Conservation (phyloP, 2,113 vertebrate genomes). For the Phyllopteryx taeniolatus region DNA sequence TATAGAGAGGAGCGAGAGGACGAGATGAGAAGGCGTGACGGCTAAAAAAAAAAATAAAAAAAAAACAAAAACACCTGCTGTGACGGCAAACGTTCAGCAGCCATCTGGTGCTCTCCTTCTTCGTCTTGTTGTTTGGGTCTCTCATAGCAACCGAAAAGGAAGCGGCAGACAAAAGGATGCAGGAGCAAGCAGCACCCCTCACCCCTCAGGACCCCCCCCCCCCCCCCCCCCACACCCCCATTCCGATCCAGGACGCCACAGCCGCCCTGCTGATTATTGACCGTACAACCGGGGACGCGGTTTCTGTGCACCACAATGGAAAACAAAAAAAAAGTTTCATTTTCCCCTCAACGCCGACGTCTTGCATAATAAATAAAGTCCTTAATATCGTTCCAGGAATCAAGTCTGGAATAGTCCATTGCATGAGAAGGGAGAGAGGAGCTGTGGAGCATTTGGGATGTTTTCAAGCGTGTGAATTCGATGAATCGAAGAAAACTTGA, state of each 20-base stretch:
- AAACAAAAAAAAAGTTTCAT: neutral
- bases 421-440: too few species aligned
- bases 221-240: neutral
- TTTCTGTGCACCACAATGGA: neutral
- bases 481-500: too few species aligned
- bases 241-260: neutral
- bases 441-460: too few species aligned
- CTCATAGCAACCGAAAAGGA: slow-evolving; percentile 62
- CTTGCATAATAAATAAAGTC: too few species aligned
- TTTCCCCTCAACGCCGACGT: neutral
- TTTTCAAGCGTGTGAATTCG: too few species aligned
- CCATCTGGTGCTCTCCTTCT: slow-evolving; percentile 62
- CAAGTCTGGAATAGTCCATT: too few species aligned
- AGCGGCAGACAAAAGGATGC: slow-evolving; percentile 52
- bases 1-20: slow-evolving; percentile 19
- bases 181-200: slow-evolving; percentile 6
- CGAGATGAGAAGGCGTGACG: slow-evolving; percentile 11
- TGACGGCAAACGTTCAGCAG: slow-evolving; percentile 59
- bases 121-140: slow-evolving; percentile 42
- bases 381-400: too few species aligned
- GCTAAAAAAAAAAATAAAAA: neutral
- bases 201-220: slow-evolving; percentile 18
- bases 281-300: neutral
- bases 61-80: slow-evolving; percentile 66
- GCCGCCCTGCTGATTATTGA: neutral